These are phyloP conservation scores for Alsophila aescularia DNA, from an alignment of 2,888 invertebrate species.

Conservation along the genomic window DNA sequence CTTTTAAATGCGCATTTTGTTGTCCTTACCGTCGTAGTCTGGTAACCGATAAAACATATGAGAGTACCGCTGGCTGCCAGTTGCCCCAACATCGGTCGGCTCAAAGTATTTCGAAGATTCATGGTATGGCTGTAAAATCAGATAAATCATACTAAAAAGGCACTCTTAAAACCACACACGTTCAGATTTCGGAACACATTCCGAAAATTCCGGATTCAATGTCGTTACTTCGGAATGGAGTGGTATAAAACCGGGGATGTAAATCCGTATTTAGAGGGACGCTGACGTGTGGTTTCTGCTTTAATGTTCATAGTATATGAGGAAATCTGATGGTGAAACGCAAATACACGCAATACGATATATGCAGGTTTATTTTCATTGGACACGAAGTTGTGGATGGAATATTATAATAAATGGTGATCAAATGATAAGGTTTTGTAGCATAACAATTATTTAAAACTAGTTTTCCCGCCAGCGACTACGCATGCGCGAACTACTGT, in stretches of 20 bases:
- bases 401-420: too few relatives aligned
- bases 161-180: conserved; percentile 8
- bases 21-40: conserved; percentile 62
- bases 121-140: conserved; percentile 56
- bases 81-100: conserved; percentile 70
- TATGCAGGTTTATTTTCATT: too few relatives aligned
- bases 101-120: conserved; percentile 59
- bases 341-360: too few relatives aligned
- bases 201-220: conserved; percentile 17
- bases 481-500: too few relatives aligned
- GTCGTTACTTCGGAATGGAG: conserved; percentile 5
- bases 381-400: too few relatives aligned
- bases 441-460: too few relatives aligned
- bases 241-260: conserved; percentile 17
- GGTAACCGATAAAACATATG: conserved; percentile 72
- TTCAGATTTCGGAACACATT: conserved; percentile 8
- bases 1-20: too few relatives aligned
- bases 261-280: conserved; percentile 20
- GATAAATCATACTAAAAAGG: conserved; percentile 8
- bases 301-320: not conserved
- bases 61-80: conserved; percentile 65
- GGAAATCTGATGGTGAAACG: not conserved
- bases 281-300: conserved; percentile 3
- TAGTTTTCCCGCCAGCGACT: too few relatives aligned
- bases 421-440: too few relatives aligned